These are phyloP conservation scores for Cantharis nigra DNA, from an alignment of 2,888 invertebrate species.

Conservation along the genomic window DNA sequence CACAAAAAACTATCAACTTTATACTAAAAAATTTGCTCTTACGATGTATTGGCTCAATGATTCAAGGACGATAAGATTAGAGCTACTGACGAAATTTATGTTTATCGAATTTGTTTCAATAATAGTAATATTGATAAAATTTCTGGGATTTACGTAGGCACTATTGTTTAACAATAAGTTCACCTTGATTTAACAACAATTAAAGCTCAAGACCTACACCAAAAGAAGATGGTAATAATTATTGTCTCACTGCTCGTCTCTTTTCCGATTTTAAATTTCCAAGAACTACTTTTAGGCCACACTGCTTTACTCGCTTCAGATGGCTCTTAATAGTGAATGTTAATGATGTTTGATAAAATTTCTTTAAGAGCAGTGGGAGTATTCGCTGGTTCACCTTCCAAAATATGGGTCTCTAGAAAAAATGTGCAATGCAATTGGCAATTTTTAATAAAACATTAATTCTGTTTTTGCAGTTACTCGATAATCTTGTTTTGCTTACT, in stretches of 20 bases:
- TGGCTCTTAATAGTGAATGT: neutral
- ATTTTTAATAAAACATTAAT: neutral
- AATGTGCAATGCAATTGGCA: neutral
- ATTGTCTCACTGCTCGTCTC: too few species aligned
- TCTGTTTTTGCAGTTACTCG: neutral
- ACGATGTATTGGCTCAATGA: neutral
- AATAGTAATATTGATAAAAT: neutral
- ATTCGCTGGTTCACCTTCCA: neutral
- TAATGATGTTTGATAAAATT: neutral
- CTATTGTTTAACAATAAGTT: neutral
- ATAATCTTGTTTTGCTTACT: neutral
- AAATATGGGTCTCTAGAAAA: neutral
- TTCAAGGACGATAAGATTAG: neutral
- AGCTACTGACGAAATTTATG: neutral
- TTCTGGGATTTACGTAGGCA: neutral
- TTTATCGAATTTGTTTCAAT: neutral
- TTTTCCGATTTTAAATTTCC: neutral
- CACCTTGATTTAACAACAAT: neutral
- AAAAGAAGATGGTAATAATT: too few species aligned
- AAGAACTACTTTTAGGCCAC: neutral
- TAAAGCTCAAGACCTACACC: too few species aligned
- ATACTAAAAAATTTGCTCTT: neutral
- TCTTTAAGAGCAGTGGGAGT: neutral
- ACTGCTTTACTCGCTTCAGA: neutral
- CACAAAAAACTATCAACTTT: constrained; percentile 18